Conservation (phyloP, 2,888 invertebrate species). For the Pomacea canaliculata region DNA sequence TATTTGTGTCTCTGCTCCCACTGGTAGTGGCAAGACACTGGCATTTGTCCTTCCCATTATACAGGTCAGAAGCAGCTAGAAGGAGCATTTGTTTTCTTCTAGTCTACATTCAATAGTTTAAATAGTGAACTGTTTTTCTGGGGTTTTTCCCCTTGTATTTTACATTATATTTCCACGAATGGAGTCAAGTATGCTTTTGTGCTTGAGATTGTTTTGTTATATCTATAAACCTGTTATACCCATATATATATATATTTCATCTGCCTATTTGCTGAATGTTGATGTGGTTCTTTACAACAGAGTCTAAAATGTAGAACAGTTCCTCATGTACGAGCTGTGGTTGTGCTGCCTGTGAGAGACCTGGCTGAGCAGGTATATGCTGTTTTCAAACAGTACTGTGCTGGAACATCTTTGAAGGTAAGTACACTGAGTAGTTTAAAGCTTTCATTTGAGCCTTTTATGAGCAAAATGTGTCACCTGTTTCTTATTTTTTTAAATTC, state of each 20-base stretch:
- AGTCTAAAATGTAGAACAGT: slow-evolving; percentile 76
- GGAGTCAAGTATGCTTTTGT: too few relatives aligned
- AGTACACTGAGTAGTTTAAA: not conserved
- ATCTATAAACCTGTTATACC: too few relatives aligned
- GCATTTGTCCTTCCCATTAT: slow-evolving; percentile 93
- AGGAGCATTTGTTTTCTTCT: too few relatives aligned
- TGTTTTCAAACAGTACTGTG: slow-evolving; percentile 77
- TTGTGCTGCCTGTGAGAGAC: slow-evolving; percentile 94
- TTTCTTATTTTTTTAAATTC: not conserved
- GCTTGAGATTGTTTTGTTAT: too few relatives aligned
- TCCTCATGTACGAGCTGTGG: slow-evolving; percentile 78
- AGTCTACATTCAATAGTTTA: too few relatives aligned
- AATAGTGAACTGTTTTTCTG: too few relatives aligned
- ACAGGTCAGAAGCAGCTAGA: slow-evolving; percentile 73
- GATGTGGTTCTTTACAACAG: slow-evolving; percentile 65
- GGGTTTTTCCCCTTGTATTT: too few relatives aligned
- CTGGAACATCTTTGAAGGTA: slow-evolving; percentile 76
- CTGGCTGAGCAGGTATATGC: slow-evolving; percentile 89
- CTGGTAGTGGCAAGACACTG: slow-evolving; percentile 97
- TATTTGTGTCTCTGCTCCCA: slow-evolving; percentile 96
- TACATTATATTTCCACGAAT: too few relatives aligned
- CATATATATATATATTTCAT: too few relatives aligned
- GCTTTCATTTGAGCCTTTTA: not conserved
- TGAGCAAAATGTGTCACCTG: not conserved
- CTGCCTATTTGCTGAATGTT: too few relatives aligned